phyloP scores from a whole-genome alignment of 2,113 vertebrate species.

The Eclectus roratus region DNA sequence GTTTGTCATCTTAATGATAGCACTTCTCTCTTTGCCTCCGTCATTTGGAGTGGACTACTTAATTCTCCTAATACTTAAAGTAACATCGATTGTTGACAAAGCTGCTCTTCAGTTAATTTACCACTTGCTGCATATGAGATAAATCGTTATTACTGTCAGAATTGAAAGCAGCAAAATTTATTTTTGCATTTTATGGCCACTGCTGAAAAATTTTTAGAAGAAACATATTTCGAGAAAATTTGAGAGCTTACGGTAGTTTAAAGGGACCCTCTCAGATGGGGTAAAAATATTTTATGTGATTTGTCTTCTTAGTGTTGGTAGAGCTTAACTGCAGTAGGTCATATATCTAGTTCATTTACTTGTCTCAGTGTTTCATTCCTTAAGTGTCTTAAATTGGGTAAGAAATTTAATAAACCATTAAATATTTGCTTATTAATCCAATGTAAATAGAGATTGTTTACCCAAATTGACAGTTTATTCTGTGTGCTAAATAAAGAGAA shows the following conservation, averaged over 20 bases:
- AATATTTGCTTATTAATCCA: not conserved
- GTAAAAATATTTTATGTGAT: not conserved
- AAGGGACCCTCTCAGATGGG: not conserved
- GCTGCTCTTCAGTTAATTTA: not conserved
- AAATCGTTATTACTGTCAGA: not conserved
- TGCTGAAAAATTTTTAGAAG: not conserved
- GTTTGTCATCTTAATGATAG: not conserved
- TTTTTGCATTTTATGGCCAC: not conserved
- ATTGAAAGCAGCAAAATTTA: not conserved
- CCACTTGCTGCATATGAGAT: not conserved
- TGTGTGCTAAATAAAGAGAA: not conserved
- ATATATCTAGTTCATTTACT: not conserved
- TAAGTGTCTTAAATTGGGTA: not conserved
- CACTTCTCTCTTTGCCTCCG: not conserved
- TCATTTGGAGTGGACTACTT: not conserved
- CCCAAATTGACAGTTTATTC: not conserved
- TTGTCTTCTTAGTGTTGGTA: rapidly evolving
- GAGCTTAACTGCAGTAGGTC: not conserved
- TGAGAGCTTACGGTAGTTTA: not conserved
- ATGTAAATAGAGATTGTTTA: not conserved
- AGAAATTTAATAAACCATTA: not conserved
- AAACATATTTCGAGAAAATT: not conserved
- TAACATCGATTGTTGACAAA: rapidly evolving
- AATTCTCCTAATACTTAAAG: not conserved
- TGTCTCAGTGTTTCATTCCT: not conserved